Base-by-base conservation (phyloP, 2,113 vertebrate species). In the Rhombomys opimus region DNA sequence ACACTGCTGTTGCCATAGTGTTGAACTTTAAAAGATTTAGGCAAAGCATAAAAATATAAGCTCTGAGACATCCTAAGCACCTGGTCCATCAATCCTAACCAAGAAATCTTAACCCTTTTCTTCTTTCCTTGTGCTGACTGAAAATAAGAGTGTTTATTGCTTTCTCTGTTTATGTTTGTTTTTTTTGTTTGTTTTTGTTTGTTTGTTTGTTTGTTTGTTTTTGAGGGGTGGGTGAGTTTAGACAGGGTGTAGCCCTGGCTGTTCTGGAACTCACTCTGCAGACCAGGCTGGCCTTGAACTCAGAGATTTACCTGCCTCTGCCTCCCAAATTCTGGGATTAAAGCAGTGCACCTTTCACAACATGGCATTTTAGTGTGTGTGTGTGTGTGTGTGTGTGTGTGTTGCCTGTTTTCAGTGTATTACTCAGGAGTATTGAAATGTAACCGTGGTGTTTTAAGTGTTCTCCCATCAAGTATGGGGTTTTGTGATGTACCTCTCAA, bases 1-100 rank as follows among this genome's bases (percentile, higher is more conserved):
- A 96, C 92, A 97, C 57, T 76, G 59, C 57, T 85, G 91, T 98
- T 96, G 76, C 97, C 93, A 97, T 96, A 90, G 84, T 25, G 32
- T 94, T 85, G 12, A 18, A 87, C 94, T 94, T 97, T 94, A 78
- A 91, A 95, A 96, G 90, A 87, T 95, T 89, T 93, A 94, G 89
- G 50, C n/a, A 78, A 97, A 86, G 86, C 73, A 61, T 80, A 96
- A 91, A 97, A 96, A 91, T 87, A 68, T 52, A 95, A 95, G n/a
- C 78, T 96, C 81, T 25, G 22, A 89, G 18, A 17, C 59, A 65
- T 59, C 30, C 7, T 32, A 65, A 89, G 46, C 92, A 96, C 92
- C 90, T 95, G 94, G 93, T 59, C 50, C 52, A 46, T 63, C 52
- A 65, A 50, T 32, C 65, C 18, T 67, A 59, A 78, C n/a, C 76